Base-by-base conservation (phyloP, 2,113 vertebrate genomes). In the Chelonoidis abingdonii region DNA sequence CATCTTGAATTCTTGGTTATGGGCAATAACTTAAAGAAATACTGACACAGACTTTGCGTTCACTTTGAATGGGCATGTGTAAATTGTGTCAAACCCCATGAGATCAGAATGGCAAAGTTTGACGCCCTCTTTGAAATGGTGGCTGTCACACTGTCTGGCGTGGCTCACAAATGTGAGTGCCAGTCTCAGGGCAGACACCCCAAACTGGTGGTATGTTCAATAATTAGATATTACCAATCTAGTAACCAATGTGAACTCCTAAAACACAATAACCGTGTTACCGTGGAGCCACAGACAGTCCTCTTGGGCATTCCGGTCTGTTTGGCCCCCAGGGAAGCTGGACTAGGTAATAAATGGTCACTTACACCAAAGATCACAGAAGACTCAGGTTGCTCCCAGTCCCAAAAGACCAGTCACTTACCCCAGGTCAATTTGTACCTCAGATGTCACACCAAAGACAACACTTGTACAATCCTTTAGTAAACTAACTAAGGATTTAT, bases 1-100 rank as follows among this genome's bases (percentile, higher is more conserved):
- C 0, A 0, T 75, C 96, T 95, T 92, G 53, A 90, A 31, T 0
- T 2, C 69, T 84, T 75, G 91, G 97, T 89, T 84, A 5, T 80
- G 62, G 65, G 22, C 89, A 93, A 31, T 50, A 50, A 54, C 91
- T 93, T 84, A 88, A 87, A 88, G 83, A 89, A 93, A 41, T 50
- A n/a, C n/a, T 95, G 86, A 92, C 88, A 93, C 95, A 92, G 93
- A 19, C 85, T 80, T 86, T 41, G 62, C 49, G 8, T 52, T 44
- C 38, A 3, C 53, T 57, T 11, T 35, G 19, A 78, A 89, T 57
- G 79, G 88, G 76, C 83, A 89, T 62, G 86, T 50, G 94, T 25
- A 89, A 90, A 83, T 5, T 0, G 0, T 5, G 88, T 92, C 86
- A 95, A 78, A 83, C 38, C 52, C 62, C 44, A 72, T 49, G 56